phyloP scores from a whole-genome alignment of 2,797 vertebrate genomes.

The Pristis pectinata region DNA sequence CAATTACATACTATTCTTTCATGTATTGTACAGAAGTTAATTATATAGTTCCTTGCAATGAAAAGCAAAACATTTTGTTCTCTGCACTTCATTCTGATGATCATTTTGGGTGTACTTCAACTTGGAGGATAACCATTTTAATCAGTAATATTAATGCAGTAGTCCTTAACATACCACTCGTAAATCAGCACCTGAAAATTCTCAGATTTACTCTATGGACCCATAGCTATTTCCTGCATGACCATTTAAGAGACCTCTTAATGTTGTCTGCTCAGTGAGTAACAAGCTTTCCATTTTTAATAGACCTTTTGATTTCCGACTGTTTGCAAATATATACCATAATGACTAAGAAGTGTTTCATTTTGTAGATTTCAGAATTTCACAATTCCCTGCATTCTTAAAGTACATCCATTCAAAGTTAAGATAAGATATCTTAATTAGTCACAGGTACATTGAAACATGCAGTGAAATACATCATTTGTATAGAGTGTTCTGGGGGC shows the following conservation, averaged over 20 bases:
- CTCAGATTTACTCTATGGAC: background rate
- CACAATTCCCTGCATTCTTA: background rate
- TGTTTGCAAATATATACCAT: background rate
- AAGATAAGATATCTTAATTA: too few relatives aligned
- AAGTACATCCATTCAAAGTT: background rate
- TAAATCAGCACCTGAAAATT: constrained; percentile 37
- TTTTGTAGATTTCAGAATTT: constrained; percentile 4
- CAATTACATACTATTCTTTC: background rate
- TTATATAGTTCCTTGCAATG: background rate
- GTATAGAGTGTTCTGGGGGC: too few relatives aligned
- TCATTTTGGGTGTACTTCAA: background rate
- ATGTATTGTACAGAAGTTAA: background rate
- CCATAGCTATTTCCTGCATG: constrained; percentile 32
- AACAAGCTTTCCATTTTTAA: constrained; percentile 29
- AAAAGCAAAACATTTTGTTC: background rate
- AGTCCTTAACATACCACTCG: background rate
- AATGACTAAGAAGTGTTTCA: constrained; percentile 22
- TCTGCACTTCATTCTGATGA: background rate
- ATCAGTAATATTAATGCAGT: constrained; percentile 15
- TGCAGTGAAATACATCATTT: too few relatives aligned
- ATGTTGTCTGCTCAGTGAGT: constrained; percentile 26
- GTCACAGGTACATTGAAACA: too few relatives aligned
- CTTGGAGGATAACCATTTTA: background rate
- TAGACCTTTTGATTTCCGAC: constrained; percentile 14
- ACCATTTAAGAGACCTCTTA: background rate